Conservation (phyloP, 2,797 vertebrate species). For the Merluccius polli region DNA sequence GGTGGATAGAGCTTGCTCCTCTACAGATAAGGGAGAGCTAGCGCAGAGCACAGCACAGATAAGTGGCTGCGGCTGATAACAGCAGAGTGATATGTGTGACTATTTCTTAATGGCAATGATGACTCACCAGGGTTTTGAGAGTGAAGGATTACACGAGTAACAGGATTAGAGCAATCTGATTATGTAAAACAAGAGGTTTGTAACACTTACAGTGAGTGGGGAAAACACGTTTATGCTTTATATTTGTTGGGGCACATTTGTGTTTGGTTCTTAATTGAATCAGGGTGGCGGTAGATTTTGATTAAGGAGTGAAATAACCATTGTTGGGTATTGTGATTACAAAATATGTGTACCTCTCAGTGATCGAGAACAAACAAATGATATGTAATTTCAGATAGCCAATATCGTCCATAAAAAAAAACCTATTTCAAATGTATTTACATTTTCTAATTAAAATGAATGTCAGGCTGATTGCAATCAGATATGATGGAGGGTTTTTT, state of each 20-base stretch:
- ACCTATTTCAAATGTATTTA: background rate
- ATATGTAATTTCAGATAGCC: no score
- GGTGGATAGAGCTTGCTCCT: slow-evolving; percentile 46
- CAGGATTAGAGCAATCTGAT: slow-evolving; percentile 41
- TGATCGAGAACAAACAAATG: background rate
- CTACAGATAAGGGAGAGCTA: slow-evolving; percentile 45
- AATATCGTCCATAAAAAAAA: background rate
- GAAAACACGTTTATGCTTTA: background rate
- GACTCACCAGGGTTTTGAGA: slow-evolving; percentile 38
- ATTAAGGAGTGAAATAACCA: background rate
- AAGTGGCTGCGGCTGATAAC: slow-evolving; percentile 45
- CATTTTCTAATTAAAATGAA: background rate
- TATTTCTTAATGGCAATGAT: slow-evolving; percentile 51
- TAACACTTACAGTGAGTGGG: slow-evolving; percentile 34
- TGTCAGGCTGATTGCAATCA: background rate
- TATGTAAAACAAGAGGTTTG: background rate
- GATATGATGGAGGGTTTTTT: background rate
- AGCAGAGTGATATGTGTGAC: slow-evolving; percentile 54
- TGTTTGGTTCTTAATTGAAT: background rate
- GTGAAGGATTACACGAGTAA: slow-evolving; percentile 40
- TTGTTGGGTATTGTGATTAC: background rate
- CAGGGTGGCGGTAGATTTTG: background rate
- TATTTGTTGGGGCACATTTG: background rate
- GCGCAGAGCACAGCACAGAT: slow-evolving; percentile 48
- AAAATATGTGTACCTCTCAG: background rate